Evolutionary conservation across 2,888 invertebrate genomes (phyloP).

Genomic region (Hoplodrina ambigua): DNA sequence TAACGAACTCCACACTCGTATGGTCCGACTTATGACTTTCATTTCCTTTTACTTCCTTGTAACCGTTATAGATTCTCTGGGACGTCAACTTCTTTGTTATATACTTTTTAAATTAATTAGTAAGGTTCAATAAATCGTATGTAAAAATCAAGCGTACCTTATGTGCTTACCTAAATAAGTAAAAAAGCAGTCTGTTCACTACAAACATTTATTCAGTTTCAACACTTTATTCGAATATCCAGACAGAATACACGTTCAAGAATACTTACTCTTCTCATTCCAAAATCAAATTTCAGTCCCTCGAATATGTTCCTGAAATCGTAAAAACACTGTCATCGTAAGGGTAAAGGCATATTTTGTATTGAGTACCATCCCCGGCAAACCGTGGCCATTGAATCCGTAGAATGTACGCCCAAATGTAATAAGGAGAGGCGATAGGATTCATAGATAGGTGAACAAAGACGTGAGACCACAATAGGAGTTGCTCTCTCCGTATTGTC

Average conservation of each 20-base stretch:
- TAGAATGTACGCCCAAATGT: slow-evolving; percentile 70
- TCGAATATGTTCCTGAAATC: slow-evolving; percentile 46
- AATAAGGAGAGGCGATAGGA: slow-evolving; percentile 77
- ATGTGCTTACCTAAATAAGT: not conserved
- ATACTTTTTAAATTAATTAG: slow-evolving; percentile 9
- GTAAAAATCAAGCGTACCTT: not conserved
- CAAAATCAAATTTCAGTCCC: slow-evolving; percentile 39
- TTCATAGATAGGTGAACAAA: slow-evolving; percentile 80
- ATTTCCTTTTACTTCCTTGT: slow-evolving; percentile 76
- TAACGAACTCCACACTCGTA: slow-evolving; percentile 77
- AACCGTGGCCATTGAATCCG: slow-evolving; percentile 65
- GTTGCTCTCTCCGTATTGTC: slow-evolving; percentile 72
- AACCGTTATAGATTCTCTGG: slow-evolving; percentile 46
- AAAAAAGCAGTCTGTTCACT: not conserved
- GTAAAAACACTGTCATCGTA: slow-evolving; percentile 57
- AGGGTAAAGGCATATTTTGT: slow-evolving; percentile 62
- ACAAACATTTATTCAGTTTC: not conserved
- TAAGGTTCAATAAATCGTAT: too few relatives aligned
- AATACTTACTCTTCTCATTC: slow-evolving; percentile 5
- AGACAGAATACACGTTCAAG: not conserved
- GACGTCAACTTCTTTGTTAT: slow-evolving; percentile 12
- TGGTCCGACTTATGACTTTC: slow-evolving; percentile 80
- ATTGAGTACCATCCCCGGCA: slow-evolving; percentile 59
- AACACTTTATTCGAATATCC: not conserved
- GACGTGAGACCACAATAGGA: slow-evolving; percentile 75